Base-by-base conservation (phyloP, 2,888 invertebrate genomes). In the Omphaloscelis lunosa region DNA sequence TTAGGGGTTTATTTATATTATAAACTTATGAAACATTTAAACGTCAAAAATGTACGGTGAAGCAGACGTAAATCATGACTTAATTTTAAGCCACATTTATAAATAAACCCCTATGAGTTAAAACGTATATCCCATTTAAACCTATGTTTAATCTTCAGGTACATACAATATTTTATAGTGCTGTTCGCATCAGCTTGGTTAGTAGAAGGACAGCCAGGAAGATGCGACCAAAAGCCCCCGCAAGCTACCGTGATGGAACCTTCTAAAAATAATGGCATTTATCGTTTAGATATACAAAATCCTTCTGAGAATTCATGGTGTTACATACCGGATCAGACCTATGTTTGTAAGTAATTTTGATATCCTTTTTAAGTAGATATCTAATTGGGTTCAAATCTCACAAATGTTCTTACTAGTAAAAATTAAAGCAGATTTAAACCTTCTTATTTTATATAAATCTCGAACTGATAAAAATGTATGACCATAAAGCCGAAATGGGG, bases 291-390 rank as follows among this genome's bases (percentile, higher is more conserved):
- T 2, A 94, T 96, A 23, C 92, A 92, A 75, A 56, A 1, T 75
- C 48, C 88, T 86, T 90, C 81, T 17, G 89, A 83, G 3, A 89
- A 85, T 0, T 87, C 87, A 41, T 86, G 90, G 17, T 88, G 86
- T 8, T 96, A 94, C 65, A 90, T 93, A 7, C 93, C 95, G 0
- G 94, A 93, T 73, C 96, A 96, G 86, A 96, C 96, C 11, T 96
- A 96, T 84, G 93, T 94, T 80, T 92, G 96, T 96, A 91, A 93
- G 96, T 75, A 27, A 7, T 76, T 67, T 34, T 51, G 29, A 17
- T 29, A 11, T 68, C 4, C 0, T 17, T 15, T 45, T 17, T 48
- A 48, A 5, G 6, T 17, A 48, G 15, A 7, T 20, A 51, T 51
- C 51, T 51, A 20, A 51, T n/a, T 4, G 17, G 3, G 34, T 53